Percentiles rank a stretch among this genome's conserved stretches.
These are phyloP conservation scores for Drosophila peninsularis DNA, from an alignment of 2,888 invertebrate genomes.

Conservation along the genomic window DNA sequence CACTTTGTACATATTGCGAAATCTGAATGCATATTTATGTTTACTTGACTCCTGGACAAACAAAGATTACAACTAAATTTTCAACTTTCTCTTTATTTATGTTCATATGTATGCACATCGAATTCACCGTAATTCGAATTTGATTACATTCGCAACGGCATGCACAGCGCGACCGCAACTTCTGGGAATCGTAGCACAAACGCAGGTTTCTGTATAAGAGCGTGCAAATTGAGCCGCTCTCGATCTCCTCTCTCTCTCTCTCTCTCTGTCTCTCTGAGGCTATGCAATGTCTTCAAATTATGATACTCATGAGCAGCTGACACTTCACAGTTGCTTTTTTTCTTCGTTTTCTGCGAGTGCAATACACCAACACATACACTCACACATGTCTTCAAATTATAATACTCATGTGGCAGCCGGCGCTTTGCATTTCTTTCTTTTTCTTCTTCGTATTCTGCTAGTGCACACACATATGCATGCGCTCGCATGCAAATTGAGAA, in stretches of 20 bases:
- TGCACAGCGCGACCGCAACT: neutral
- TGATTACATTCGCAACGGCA: neutral
- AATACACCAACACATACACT: neutral
- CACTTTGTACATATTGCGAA: constrained; percentile 6
- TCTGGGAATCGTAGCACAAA: neutral
- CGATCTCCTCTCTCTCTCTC: neutral
- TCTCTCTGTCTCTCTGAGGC: neutral
- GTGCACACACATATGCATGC: constrained; percentile 2
- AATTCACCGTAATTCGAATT: constrained; percentile 5
- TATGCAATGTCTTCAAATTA: constrained; percentile 1
- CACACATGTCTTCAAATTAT: constrained; percentile 25
- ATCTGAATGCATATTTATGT: constrained; percentile 6
- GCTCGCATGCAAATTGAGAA: constrained; percentile 23
- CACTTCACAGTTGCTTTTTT: no score
- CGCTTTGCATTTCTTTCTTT: constrained; percentile 2
- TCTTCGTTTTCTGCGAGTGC: no score
- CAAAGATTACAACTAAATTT: neutral
- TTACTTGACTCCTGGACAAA: neutral
- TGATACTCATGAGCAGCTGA: no score
- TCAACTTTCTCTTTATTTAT: constrained; percentile 22
- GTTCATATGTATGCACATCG: neutral
- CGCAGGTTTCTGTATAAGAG: constrained; percentile 2
- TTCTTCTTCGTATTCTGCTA: neutral
- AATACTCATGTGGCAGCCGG: constrained; percentile 14
- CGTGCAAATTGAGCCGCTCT: neutral